Evolutionary conservation across 2,888 invertebrate genomes (phyloP), one percentile per base, ranked within the genome.

Genomic region (Drosophila mimetica): DNA sequence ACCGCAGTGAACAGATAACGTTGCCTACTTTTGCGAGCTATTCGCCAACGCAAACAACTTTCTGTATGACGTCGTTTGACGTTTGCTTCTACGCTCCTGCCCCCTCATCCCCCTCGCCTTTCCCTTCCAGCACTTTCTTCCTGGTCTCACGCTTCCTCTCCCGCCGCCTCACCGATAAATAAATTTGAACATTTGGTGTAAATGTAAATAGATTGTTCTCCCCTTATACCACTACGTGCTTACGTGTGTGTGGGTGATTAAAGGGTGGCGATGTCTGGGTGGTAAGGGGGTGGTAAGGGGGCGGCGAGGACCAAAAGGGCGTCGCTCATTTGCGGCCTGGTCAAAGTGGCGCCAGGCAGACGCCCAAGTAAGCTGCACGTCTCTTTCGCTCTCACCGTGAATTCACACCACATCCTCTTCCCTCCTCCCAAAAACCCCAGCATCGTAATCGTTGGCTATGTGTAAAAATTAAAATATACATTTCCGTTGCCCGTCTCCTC

Each of bases 151-250:
- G 3, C 16, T 16, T 30, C 22, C 36, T 44, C 48, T 44, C 53
- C 53, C 36, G 25, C 37, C n/a, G 22, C 57, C 63, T 66, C 70
- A 74, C 86, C 88, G 79, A 87, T 85, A 76, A 79, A 76, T 76
- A 87, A 87, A 88, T 80, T 88, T 85, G 79, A 85, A 88, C 83
- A 89, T 89, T 89, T 88, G 85, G 86, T 86, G 86, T 81, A 84
- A 86, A 86, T 90, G 88, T 88, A 90, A 89, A 90, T 90, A 89
- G 89, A 91, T 90, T 90, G 89, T 77, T 72, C 74, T 72, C 73
- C 77, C 82, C 79, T 82, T 85, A 22, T 57, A 48, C 5, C 20
- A 57, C 25, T 41, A 2, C 5, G 14, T 14, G 9, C 11, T 14
- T 18, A 36, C 18, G 81, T 42, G 44, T 55, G 41, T 51, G 44